These are phyloP conservation scores for Chamaea fasciata DNA, from an alignment of 2,113 vertebrate species.

Conservation along the genomic window DNA sequence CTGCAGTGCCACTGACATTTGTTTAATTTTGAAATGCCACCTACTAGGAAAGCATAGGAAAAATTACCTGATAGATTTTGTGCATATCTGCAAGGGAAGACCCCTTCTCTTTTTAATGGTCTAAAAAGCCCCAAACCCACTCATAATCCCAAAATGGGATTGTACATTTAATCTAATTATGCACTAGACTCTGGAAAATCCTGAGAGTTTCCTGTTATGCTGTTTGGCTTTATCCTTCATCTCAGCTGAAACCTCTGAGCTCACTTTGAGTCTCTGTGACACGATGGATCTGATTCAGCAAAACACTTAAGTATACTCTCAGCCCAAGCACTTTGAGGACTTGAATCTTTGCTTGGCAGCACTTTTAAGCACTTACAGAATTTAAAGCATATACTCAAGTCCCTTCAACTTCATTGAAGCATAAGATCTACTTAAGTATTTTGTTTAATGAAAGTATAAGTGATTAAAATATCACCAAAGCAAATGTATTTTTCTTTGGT, in stretches of 20 bases:
- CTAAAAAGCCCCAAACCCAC: background rate
- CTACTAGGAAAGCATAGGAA: background rate
- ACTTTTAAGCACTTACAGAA: slow-evolving; percentile 14
- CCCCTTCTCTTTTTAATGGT: slow-evolving; percentile 12
- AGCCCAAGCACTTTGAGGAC: background rate
- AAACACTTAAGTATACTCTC: background rate
- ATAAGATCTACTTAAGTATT: background rate
- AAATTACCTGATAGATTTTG: background rate
- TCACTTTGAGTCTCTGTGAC: background rate
- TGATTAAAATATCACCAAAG: background rate
- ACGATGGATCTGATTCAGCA: slow-evolving; percentile 14
- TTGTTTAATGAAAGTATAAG: slow-evolving; percentile 2
- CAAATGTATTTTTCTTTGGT: background rate
- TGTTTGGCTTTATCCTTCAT: slow-evolving; percentile 15
- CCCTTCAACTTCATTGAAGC: background rate
- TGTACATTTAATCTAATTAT: slow-evolving; percentile 33
- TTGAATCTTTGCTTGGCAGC: background rate
- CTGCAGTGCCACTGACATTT: background rate
- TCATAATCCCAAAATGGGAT: slow-evolving; percentile 21
- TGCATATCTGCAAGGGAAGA: background rate
- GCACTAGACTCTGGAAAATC: background rate
- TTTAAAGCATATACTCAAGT: slow-evolving; percentile 12
- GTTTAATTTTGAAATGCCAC: background rate
- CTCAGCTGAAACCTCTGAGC: background rate
- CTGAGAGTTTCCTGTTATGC: background rate